Base-by-base conservation (phyloP, 2,797 vertebrate genomes). In the Aulostomus chinensis region DNA sequence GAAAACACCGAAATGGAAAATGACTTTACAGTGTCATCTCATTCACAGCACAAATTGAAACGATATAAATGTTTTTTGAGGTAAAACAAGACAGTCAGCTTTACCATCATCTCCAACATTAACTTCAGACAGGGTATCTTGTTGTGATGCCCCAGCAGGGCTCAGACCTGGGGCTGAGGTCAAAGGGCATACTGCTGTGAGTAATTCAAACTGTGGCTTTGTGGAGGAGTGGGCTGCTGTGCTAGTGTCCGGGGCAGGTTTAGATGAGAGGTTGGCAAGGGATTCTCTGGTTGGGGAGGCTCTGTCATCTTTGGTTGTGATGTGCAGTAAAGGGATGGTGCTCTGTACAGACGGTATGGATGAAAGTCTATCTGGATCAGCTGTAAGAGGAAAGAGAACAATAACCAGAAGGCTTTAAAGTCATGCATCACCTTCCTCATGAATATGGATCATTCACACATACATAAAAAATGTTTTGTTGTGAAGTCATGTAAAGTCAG, bases 61-160 rank as follows among this genome's bases (percentile, higher is more conserved):
- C n/a, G n/a, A n/a, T 30, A 11, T 12, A n/a, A 3, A 28, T 8
- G 6, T 11, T 21, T 18, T 31, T 25, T 9, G 0, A 39, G 11
- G 11, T 6, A 31, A 13, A 37, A 29, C 15, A 0, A 45, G 18
- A n/a, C 4, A 32, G 31, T 13, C 5, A 2, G 16, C 2, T 36
- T 54, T 20, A 92, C 91, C 88, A 51, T 91, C 82, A 64, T 86
- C 85, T 22, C 88, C 88, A 1, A 91, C 78, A 9, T 90, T 90
- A 9, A 92, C 85, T 59, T 89, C 78, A 9, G 90, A 73, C 2
- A 77, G 81, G 32, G 34, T 35, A 11, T 85, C 79, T 40, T 22
- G 57, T 39, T 82, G 60, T 0, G 69, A 52, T 0, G 74, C 64
- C 12, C 68, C 68, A 2, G 52, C 42, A 4, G 75, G 58, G 35